Conservation (phyloP, 2,888 invertebrate species). For the Resseliella maxima region DNA sequence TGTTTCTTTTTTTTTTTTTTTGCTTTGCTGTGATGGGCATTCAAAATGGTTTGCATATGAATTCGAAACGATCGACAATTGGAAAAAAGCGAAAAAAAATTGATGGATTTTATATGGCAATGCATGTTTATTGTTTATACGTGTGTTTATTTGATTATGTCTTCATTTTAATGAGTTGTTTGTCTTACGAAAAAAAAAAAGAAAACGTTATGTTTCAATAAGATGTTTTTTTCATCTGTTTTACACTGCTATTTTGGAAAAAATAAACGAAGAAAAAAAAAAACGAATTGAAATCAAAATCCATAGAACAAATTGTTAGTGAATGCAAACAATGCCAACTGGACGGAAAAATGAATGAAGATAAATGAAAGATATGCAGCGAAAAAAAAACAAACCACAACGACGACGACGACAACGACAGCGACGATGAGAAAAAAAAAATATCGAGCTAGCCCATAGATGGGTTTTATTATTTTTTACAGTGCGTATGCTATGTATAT, state of each 20-base stretch:
- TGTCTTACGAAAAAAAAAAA: too few species aligned
- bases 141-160: neutral
- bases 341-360: constrained; percentile 7
- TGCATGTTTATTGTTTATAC: too few species aligned
- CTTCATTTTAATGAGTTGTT: neutral
- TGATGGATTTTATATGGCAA: too few species aligned
- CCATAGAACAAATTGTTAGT: neutral
- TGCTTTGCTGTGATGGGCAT: too few species aligned
- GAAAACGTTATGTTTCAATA: too few species aligned
- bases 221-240: too few species aligned
- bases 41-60: too few species aligned
- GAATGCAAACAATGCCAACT: neutral
- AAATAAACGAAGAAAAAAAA: neutral
- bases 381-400: neutral
- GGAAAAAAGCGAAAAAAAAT: too few species aligned
- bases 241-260: too few species aligned
- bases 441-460: too few species aligned
- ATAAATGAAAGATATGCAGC: constrained; percentile 19
- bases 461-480: neutral
- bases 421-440: neutral
- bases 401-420: too few species aligned
- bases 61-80: too few species aligned
- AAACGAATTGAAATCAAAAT: neutral
- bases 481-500: neutral
- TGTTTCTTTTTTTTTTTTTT: neutral